phyloP scores from a whole-genome alignment of 2,113 vertebrate species.

The Ceyx melanurus region DNA sequence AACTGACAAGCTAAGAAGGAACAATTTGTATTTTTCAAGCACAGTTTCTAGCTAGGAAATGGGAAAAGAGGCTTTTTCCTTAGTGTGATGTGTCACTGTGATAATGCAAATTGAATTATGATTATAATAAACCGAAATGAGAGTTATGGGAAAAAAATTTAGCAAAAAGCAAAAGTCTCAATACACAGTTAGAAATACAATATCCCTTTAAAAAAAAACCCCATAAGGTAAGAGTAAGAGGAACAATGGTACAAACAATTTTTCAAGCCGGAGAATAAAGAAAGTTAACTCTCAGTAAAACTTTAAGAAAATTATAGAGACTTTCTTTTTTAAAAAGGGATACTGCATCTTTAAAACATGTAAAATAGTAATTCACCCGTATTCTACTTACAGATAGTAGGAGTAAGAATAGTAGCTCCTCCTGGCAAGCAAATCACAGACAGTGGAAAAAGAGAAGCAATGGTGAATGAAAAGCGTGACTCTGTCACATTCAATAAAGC shows the following conservation, averaged over 20 bases:
- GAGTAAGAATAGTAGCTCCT: slow-evolving; percentile 99
- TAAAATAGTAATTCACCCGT: slow-evolving; percentile 82
- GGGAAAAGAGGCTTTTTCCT: background rate
- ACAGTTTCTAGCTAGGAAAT: background rate
- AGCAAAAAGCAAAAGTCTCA: slow-evolving; percentile 64
- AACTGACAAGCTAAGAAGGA: background rate
- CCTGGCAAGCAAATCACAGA: slow-evolving; percentile 99
- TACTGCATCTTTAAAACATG: slow-evolving; percentile 96
- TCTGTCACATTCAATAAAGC: slow-evolving; percentile 88
- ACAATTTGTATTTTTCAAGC: background rate
- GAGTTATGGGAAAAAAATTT: slow-evolving; percentile 44
- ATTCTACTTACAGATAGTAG: slow-evolving; percentile 99
- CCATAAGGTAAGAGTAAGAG: background rate
- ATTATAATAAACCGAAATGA: slow-evolving; percentile 42
- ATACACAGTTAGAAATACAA: slow-evolving; percentile 75
- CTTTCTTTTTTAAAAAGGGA: slow-evolving; percentile 93
- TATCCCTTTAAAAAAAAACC: slow-evolving; percentile 84
- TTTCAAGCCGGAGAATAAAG: slow-evolving; percentile 25
- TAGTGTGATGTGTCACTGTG: slow-evolving; percentile 9
- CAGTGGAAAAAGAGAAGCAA: slow-evolving; percentile 95
- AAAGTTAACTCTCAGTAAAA: background rate
- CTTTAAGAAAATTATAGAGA: slow-evolving; percentile 24
- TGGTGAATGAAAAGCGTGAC: slow-evolving; percentile 98
- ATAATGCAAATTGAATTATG: slow-evolving; percentile 62
- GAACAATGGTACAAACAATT: background rate